Evolutionary conservation across 2,888 invertebrate genomes (phyloP).

Genomic region (Synanthedon andrenaeformis): DNA sequence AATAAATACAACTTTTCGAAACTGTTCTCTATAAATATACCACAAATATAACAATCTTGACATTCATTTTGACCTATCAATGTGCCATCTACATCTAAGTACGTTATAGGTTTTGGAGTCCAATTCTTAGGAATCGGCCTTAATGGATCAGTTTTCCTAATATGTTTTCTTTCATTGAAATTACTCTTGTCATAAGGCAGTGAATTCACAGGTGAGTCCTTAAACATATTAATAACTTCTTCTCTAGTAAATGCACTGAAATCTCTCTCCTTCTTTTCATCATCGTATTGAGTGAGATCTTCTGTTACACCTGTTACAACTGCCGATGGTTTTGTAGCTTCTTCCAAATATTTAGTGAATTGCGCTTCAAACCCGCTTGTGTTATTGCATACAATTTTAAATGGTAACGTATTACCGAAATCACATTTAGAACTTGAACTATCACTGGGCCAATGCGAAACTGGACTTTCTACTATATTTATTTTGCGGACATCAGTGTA

Average conservation of each 20-base stretch:
- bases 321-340: slow-evolving; percentile 20
- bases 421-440: slow-evolving; percentile 38
- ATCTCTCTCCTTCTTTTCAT: slow-evolving; percentile 25
- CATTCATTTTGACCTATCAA: slow-evolving; percentile 35
- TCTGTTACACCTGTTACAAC: slow-evolving; percentile 20
- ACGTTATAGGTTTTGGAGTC: slow-evolving; percentile 24
- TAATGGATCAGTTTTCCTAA: slow-evolving; percentile 53
- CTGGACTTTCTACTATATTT: slow-evolving; percentile 48
- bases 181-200: slow-evolving; percentile 34
- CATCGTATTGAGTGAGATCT: slow-evolving; percentile 26
- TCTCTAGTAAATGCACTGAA: slow-evolving; percentile 39
- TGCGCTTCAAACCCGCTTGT: slow-evolving; percentile 50
- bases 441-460: slow-evolving; percentile 27
- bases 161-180: slow-evolving; percentile 34
- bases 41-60: slow-evolving; percentile 51
- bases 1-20: slow-evolving; percentile 52
- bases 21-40: slow-evolving; percentile 35
- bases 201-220: slow-evolving; percentile 53
- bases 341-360: slow-evolving; percentile 47
- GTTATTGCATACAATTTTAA: slow-evolving; percentile 49
- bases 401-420: slow-evolving; percentile 48
- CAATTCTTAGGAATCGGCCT: slow-evolving; percentile 38
- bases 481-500: slow-evolving; percentile 15
- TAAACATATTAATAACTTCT: slow-evolving; percentile 56
- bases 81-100: slow-evolving; percentile 34